A percentile compares a stretch with the other conserved stretches of the same genome.
Evolutionary conservation across 2,888 invertebrate genomes (phyloP).

Genomic region (Girardia tigrina): DNA sequence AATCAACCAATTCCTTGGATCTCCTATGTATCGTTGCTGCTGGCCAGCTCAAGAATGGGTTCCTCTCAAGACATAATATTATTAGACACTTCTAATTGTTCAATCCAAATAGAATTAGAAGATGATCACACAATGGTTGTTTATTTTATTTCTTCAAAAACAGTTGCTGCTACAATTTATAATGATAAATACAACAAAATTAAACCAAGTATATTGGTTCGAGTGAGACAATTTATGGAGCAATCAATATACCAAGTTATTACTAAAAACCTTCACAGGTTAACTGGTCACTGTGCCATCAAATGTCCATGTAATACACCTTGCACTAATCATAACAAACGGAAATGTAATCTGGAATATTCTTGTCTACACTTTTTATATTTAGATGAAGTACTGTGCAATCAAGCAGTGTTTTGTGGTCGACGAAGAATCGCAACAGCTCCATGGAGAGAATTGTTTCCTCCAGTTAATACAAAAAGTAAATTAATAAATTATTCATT

Average conservation of each 20-base stretch:
- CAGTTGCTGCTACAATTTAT: not conserved
- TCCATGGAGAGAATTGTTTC: not conserved
- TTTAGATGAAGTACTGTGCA: not conserved
- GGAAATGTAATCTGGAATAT: not conserved
- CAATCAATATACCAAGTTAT: not conserved
- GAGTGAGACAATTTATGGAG: conserved; percentile 8
- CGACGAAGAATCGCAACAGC: not conserved
- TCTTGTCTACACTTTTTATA: not conserved
- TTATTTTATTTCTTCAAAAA: not conserved
- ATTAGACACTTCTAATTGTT: not conserved
- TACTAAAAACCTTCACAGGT: not conserved
- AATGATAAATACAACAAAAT: not conserved
- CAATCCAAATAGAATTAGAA: not conserved
- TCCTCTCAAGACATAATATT: not conserved
- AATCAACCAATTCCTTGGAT: conserved; percentile 3
- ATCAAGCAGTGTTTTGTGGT: conserved; percentile 13
- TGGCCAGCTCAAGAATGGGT: conserved; percentile 12
- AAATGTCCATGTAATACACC: conserved; percentile 4
- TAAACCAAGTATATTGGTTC: not conserved
- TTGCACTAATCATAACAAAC: not conserved
- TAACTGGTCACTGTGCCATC: not conserved
- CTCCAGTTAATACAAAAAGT: not conserved
- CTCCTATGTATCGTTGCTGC: not conserved
- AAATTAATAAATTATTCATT: not conserved
- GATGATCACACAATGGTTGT: not conserved